phyloP scores from a whole-genome alignment of 2,797 vertebrate genomes.

The Poeciliopsis infans region DNA sequence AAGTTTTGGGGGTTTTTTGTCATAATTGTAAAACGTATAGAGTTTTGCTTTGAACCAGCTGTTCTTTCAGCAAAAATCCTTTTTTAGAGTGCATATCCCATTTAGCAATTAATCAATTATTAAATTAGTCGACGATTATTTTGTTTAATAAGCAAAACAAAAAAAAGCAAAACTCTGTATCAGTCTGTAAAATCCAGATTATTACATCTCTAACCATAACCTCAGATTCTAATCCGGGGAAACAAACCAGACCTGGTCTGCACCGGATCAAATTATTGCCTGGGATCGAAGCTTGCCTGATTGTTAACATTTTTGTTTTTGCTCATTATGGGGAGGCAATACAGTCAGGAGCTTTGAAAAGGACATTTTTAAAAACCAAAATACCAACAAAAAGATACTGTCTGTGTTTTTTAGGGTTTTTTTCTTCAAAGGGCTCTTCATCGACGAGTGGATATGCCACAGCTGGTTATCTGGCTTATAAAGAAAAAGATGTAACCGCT shows the following conservation, averaged over 20 bases:
- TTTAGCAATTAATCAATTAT: no score
- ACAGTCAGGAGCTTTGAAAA: slow-evolving; percentile 5
- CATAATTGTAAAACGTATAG: no score
- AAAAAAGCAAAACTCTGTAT: neutral
- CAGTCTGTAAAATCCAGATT: neutral
- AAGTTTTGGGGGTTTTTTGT: no score
- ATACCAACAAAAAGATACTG: slow-evolving; percentile 5
- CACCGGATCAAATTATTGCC: slow-evolving; percentile 14
- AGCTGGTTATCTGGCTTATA: slow-evolving; percentile 32
- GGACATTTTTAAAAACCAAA: slow-evolving; percentile 15
- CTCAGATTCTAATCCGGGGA: slow-evolving; percentile 24
- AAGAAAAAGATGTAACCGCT: slow-evolving; percentile 36
- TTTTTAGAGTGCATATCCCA: no score
- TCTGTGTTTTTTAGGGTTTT: neutral
- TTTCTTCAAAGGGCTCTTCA: slow-evolving; percentile 17
- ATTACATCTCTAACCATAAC: slow-evolving; percentile 3
- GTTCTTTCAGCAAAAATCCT: no score
- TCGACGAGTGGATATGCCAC: slow-evolving; percentile 28
- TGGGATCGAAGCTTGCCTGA: slow-evolving; percentile 20
- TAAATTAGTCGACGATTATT: no score
- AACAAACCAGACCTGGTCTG: slow-evolving; percentile 42
- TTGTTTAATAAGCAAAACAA: neutral
- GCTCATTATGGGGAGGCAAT: neutral
- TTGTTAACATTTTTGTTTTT: slow-evolving; percentile 23
- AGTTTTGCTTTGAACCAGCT: no score